Conservation (phyloP, 2,113 vertebrate genomes). For the Deroptyus accipitrinus region DNA sequence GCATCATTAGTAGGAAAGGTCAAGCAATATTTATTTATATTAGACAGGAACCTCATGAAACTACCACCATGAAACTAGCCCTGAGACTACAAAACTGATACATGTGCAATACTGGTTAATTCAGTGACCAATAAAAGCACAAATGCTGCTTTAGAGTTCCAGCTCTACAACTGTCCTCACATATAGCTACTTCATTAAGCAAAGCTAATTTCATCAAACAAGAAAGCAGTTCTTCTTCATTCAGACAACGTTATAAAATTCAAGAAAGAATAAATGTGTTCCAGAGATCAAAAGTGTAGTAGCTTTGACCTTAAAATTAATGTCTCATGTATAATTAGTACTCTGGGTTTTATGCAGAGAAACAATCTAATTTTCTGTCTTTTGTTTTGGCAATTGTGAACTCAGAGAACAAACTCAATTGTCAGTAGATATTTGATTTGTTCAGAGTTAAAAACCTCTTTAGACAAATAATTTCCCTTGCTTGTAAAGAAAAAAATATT, state of each 20-base stretch:
- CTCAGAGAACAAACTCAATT: neutral
- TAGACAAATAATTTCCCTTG: neutral
- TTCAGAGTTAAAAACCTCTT: neutral
- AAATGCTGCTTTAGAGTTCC: neutral
- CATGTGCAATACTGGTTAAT: neutral
- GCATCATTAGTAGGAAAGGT: conserved; percentile 22
- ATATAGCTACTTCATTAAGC: neutral
- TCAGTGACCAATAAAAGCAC: neutral
- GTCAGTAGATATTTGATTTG: neutral
- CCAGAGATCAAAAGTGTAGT: neutral
- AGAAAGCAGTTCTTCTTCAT: neutral
- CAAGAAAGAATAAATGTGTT: neutral
- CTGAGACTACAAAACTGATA: conserved; percentile 4
- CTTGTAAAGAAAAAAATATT: neutral
- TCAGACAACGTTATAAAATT: neutral
- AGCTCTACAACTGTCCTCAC: neutral
- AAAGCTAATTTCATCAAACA: neutral
- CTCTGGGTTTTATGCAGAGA: neutral
- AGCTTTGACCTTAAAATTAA: neutral
- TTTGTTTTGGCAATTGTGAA: neutral
- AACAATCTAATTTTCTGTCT: neutral
- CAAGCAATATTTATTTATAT: conserved; percentile 43
- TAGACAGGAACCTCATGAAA: conserved; percentile 35
- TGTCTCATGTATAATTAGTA: neutral
- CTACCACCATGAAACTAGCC: neutral